Percentiles rank a stretch among this genome's conserved stretches.
Evolutionary conservation across 2,113 vertebrate species (phyloP).

Genomic region (Aptenodytes forsteri): DNA sequence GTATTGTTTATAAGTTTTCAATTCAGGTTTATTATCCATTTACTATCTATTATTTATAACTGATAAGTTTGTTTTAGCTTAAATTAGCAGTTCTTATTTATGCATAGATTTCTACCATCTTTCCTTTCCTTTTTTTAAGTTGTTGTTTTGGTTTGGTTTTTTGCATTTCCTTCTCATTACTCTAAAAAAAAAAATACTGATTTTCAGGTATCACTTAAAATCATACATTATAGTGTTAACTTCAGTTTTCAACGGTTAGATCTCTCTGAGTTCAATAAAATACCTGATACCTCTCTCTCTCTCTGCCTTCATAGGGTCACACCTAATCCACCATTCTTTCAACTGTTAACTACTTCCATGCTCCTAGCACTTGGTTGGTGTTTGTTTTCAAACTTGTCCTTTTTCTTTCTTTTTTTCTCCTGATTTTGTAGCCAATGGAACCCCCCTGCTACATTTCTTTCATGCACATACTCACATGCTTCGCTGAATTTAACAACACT

Average conservation of each 20-base stretch:
- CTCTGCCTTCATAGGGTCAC: background rate
- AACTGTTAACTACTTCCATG: background rate
- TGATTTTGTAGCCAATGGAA: background rate
- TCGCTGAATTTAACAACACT: background rate
- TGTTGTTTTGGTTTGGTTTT: background rate
- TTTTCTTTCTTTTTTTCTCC: background rate
- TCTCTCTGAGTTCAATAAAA: background rate
- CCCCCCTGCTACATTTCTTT: background rate
- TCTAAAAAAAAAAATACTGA: background rate
- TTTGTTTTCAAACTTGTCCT: background rate
- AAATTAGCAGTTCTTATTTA: background rate
- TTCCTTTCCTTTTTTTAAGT: background rate
- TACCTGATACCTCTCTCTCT: background rate
- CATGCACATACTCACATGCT: background rate
- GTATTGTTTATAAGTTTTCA: background rate
- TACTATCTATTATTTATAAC: background rate
- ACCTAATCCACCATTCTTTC: background rate
- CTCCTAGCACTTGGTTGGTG: background rate
- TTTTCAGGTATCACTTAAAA: background rate
- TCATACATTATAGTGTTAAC: background rate
- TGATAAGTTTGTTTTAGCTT: background rate
- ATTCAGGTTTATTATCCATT: background rate
- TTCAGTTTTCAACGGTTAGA: background rate
- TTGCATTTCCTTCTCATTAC: background rate
- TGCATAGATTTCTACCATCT: background rate